These are phyloP conservation scores for Gymnodraco acuticeps DNA, from an alignment of 2,797 vertebrate genomes.

Conservation along the genomic window DNA sequence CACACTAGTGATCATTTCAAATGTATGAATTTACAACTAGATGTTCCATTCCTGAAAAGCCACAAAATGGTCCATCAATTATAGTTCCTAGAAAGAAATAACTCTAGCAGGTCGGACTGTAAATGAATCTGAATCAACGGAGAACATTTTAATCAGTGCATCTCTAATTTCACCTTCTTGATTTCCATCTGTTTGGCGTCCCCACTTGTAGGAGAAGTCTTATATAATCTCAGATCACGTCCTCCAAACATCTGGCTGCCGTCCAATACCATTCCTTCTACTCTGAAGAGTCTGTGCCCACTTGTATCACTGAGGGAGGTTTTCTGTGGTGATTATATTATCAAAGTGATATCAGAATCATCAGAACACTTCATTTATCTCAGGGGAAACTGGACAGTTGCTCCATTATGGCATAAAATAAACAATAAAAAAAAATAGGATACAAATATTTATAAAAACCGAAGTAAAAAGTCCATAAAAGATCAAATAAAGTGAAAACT, in stretches of 20 bases:
- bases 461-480: too few species aligned
- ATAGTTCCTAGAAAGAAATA: neutral
- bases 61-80: neutral
- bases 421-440: too few species aligned
- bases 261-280: slow-evolving; percentile 15
- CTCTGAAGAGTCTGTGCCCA: neutral
- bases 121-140: too few species aligned
- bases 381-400: neutral
- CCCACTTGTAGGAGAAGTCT: slow-evolving; percentile 32
- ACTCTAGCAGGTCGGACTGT: too few species aligned
- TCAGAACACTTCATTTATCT: too few species aligned
- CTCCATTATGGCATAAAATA: too few species aligned
- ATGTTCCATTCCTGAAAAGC: neutral
- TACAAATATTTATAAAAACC: too few species aligned
- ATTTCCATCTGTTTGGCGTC: slow-evolving; percentile 43
- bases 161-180: slow-evolving; percentile 1
- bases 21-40: neutral
- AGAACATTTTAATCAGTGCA: too few species aligned
- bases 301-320: neutral
- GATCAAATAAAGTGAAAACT: too few species aligned
- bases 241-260: slow-evolving; percentile 41
- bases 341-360: neutral
- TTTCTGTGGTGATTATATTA: neutral
- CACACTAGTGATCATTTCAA: too few species aligned
- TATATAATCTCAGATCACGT: slow-evolving; percentile 36